phyloP scores from a whole-genome alignment of 2,113 vertebrate genomes.

The Cavia aperea region DNA sequence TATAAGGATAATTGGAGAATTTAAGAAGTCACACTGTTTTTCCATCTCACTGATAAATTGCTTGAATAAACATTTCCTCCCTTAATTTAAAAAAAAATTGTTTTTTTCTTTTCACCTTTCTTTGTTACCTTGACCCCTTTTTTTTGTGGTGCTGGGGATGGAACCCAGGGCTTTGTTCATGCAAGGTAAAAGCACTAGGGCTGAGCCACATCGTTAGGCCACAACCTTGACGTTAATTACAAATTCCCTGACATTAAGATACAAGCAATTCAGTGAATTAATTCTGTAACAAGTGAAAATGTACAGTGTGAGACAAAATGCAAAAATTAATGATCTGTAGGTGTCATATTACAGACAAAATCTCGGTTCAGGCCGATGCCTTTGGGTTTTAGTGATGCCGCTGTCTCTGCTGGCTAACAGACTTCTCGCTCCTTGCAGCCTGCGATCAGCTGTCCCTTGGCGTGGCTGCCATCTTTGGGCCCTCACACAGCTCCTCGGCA shows the following conservation, averaged over 20 bases:
- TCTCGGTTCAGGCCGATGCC: neutral
- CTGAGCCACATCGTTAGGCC: too few species aligned
- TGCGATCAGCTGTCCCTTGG: constrained; percentile 99
- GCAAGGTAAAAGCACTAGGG: too few species aligned
- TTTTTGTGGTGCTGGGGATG: too few species aligned
- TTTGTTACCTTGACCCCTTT: neutral
- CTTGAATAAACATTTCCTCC: neutral
- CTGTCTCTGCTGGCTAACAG: constrained; percentile 71
- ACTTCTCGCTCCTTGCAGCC: constrained; percentile 82
- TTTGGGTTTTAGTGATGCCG: constrained; percentile 37
- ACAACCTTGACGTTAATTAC: neutral
- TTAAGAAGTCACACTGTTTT: neutral
- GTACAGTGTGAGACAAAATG: neutral
- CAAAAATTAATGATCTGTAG: neutral
- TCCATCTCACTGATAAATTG: neutral
- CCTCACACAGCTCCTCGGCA: constrained; percentile 98
- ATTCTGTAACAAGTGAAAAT: neutral
- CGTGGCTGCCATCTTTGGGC: constrained; percentile 98
- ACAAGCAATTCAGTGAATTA: neutral
- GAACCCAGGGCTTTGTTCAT: too few species aligned
- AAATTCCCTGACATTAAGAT: neutral
- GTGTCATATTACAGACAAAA: neutral
- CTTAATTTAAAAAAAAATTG: neutral
- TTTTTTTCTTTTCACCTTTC: neutral
- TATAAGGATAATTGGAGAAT: neutral